These are phyloP conservation scores for Vidua macroura DNA, from an alignment of 2,113 vertebrate species.

Conservation along the genomic window DNA sequence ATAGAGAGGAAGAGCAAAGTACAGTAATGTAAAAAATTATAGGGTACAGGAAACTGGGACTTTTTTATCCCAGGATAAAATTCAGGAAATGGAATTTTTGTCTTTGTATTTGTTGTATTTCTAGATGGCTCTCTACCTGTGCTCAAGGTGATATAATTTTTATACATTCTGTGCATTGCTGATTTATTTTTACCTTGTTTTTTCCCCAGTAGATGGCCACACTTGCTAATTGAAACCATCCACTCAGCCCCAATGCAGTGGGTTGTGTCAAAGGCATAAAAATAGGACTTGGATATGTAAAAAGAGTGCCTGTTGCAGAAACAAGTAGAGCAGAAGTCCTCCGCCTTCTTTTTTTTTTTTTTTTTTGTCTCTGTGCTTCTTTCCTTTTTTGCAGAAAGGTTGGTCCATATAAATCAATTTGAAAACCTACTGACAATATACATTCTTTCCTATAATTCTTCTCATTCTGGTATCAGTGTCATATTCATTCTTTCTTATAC, in stretches of 20 bases:
- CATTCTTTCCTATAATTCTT: background rate
- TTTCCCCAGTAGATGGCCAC: slow-evolving; percentile 33
- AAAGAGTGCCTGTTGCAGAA: background rate
- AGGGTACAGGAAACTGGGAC: background rate
- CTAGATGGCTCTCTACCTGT: background rate
- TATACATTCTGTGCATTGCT: background rate
- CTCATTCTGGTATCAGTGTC: background rate
- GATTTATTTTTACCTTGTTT: background rate
- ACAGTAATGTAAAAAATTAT: background rate
- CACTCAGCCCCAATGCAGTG: background rate
- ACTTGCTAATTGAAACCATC: background rate
- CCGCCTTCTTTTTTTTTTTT: background rate
- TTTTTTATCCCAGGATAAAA: background rate
- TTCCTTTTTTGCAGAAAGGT: background rate
- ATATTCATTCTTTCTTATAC: background rate
- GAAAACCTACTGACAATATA: background rate
- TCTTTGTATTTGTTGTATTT: background rate
- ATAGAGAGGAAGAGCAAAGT: background rate
- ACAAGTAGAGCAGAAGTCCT: background rate
- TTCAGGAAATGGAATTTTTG: background rate
- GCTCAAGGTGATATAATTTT: background rate
- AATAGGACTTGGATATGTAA: background rate
- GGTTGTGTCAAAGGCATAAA: background rate
- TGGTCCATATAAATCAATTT: background rate
- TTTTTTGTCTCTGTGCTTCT: background rate